Evolutionary conservation across 2,797 vertebrate species (phyloP).

Genomic region (Chaunax sp.): DNA sequence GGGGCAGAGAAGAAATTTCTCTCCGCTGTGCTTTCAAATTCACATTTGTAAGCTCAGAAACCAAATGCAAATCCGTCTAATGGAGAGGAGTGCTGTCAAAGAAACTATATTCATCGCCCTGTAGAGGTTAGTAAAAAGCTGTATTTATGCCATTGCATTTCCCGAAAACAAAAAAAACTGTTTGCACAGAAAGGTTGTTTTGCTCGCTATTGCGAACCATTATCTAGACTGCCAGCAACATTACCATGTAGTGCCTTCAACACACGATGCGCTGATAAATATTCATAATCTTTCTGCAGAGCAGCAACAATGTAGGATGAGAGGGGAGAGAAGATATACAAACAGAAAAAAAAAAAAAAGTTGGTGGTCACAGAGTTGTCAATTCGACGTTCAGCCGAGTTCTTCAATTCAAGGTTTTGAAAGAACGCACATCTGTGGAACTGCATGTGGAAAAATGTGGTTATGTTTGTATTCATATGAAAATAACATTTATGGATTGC

Average conservation of each 20-base stretch:
- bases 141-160: constrained; percentile 55
- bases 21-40: constrained; percentile 54
- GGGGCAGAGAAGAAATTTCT: constrained; percentile 54
- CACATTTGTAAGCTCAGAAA: constrained; percentile 62
- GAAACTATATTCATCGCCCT: constrained; percentile 48
- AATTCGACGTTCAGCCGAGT: constrained; percentile 66
- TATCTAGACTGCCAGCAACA: constrained; percentile 74
- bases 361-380: constrained; percentile 71
- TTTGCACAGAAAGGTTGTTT: constrained; percentile 68
- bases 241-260: constrained; percentile 76
- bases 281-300: constrained; percentile 80
- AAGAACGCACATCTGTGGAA: constrained; percentile 50
- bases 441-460: constrained; percentile 39
- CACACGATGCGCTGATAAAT: constrained; percentile 81
- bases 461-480: constrained; percentile 62
- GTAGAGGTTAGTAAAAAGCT: constrained; percentile 64
- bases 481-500: constrained; percentile 70
- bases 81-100: constrained; percentile 60
- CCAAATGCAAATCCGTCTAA: constrained; percentile 66
- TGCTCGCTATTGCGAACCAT: constrained; percentile 64
- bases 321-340: constrained; percentile 65
- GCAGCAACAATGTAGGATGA: constrained; percentile 68
- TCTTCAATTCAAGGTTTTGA: constrained; percentile 48
- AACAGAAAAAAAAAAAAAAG: constrained; percentile 57
- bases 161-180: constrained; percentile 53